These are phyloP conservation scores for Clitarchus hookeri DNA, from an alignment of 2,888 invertebrate species.

Conservation along the genomic window DNA sequence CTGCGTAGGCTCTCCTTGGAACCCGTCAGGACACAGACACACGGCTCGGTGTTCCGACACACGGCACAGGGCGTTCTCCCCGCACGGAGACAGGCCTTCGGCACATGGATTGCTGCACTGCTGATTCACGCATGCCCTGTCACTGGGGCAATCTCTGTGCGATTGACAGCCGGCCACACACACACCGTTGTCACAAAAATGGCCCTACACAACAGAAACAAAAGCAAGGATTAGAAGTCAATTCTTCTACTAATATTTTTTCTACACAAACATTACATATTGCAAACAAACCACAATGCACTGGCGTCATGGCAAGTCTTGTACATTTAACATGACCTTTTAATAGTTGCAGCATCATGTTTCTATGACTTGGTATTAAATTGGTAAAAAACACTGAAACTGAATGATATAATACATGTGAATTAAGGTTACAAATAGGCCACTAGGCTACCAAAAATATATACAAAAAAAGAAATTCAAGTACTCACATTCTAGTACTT, in stretches of 20 bases:
- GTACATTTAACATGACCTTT: too few relatives aligned
- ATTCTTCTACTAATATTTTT: not conserved
- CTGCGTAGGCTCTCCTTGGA: slow-evolving; percentile 77
- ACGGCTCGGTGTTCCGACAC: slow-evolving; percentile 80
- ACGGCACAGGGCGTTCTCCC: slow-evolving; percentile 78
- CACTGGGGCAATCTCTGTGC: slow-evolving; percentile 77
- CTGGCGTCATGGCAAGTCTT: too few relatives aligned
- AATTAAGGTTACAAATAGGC: too few relatives aligned
- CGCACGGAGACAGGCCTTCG: slow-evolving; percentile 69
- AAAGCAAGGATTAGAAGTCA: not conserved
- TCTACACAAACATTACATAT: not conserved
- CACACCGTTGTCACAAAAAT: slow-evolving; percentile 55
- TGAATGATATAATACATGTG: too few relatives aligned
- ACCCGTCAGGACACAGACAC: slow-evolving; percentile 86
- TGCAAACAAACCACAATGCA: not conserved
- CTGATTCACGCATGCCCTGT: slow-evolving; percentile 70
- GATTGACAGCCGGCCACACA: slow-evolving; percentile 81
- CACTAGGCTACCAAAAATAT: too few relatives aligned
- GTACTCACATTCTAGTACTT: too few relatives aligned
- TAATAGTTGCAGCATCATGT: too few relatives aligned
- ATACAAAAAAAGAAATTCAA: too few relatives aligned
- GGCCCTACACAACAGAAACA: slow-evolving; percentile 30
- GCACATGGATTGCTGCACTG: slow-evolving; percentile 74
- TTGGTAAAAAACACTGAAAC: too few relatives aligned
- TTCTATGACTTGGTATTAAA: too few relatives aligned